Base-by-base conservation (phyloP, 2,888 invertebrate species). In the Spatulosminthurus flaviceps region DNA sequence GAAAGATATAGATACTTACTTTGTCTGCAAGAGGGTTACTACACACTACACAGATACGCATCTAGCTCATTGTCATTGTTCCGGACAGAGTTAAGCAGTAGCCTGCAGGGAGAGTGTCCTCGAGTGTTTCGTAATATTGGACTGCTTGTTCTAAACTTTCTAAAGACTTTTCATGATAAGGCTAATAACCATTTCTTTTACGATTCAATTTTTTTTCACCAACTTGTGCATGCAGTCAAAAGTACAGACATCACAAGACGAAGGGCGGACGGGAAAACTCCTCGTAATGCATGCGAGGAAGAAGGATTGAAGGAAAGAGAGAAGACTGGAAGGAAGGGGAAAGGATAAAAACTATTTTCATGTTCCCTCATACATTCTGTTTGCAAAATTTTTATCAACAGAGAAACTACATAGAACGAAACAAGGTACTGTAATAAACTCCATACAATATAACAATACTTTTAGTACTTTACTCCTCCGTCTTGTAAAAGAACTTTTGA, bases 111-210 rank as follows among this genome's bases (percentile, higher is more conserved):
- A 75, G 16, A 51, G 42, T 28, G 41, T 67, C 34, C 64, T 42
- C 72, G 79, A 28, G 60, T 34, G 51, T 51, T 51, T 51, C 51
- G 72, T 64, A 64, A 73, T 73, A 64, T 75, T 73, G 73, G 29
- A 73, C 73, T 64, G 29, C 75, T 75, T 66, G 29, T 75, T 66
- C 42, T 66, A 75, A 75, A 66, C 29, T 81, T 81, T 80, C 70
- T 64, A 51, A 51, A 64, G 64, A 70, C 67, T 77, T 69, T 69
- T 77, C 78, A 80, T 80, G 82, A 82, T 82, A 82, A 82, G 80
- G 78, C 82, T 82, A 81, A 82, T 82, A 82, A 82, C 82, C 82
- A 79, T 82, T 82, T 79, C 80, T 82, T 82, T 82, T 82, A 82
- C 79, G 82, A 80, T 78, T 78, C 76, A 61, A 75, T 78, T 74